Evolutionary conservation across 2,888 invertebrate species (phyloP).

Genomic region (Epinotia brunnichana): DNA sequence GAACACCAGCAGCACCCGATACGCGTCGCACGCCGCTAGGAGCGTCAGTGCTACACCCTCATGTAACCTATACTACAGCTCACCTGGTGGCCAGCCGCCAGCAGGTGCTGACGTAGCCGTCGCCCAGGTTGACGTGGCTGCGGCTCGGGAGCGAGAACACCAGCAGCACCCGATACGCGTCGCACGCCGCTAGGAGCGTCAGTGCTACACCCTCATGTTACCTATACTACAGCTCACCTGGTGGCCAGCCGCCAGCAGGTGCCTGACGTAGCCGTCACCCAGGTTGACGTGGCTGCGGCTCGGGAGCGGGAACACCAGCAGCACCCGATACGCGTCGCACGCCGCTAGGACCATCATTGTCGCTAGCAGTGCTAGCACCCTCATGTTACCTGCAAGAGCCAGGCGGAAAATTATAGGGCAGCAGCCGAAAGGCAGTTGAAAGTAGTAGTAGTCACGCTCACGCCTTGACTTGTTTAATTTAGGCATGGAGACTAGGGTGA

Average conservation of each 20-base stretch:
- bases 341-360: conserved; percentile 16
- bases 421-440: background rate
- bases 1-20: conserved; percentile 57
- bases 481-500: no score
- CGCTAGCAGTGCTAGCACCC: background rate
- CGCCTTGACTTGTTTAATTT: background rate
- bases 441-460: no score
- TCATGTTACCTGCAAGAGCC: conserved; percentile 3
- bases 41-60: no score
- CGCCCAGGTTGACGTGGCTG: conserved; percentile 61
- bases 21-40: conserved; percentile 49
- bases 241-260: conserved; percentile 60
- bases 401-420: background rate
- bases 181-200: conserved; percentile 41
- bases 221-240: conserved; percentile 51
- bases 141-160: conserved; percentile 56
- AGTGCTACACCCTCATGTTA: conserved; percentile 8
- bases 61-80: no score
- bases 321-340: conserved; percentile 54
- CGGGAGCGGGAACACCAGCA: conserved; percentile 58
- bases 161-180: conserved; percentile 56
- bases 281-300: conserved; percentile 59
- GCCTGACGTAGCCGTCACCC: conserved; percentile 57
- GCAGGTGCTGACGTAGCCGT: conserved; percentile 56
- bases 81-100: conserved; percentile 63